Conservation (phyloP, 2,888 invertebrate species). For the Eupsilia transversa region DNA sequence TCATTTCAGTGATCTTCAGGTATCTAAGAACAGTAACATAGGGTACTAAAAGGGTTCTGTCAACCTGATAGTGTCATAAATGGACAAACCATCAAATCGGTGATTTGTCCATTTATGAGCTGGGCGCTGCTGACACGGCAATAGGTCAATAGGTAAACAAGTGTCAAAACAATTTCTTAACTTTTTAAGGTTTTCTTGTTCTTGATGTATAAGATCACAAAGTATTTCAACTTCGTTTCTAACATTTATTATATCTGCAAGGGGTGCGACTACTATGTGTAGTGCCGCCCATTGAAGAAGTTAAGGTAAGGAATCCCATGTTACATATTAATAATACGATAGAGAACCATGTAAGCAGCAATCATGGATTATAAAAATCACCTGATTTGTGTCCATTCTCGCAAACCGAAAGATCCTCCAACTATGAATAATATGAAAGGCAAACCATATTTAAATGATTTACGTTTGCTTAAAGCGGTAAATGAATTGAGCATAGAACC, state of each 20-base stretch:
- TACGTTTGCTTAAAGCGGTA: conserved; percentile 72
- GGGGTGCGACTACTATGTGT: background rate
- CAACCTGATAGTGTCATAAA: too few species aligned
- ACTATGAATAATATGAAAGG: conserved; percentile 94
- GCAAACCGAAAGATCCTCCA: conserved; percentile 94
- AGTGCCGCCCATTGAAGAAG: background rate
- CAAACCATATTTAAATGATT: conserved; percentile 91
- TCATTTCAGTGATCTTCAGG: background rate
- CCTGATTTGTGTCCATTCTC: conserved; percentile 94
- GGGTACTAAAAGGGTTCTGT: background rate
- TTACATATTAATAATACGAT: background rate
- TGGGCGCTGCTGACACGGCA: too few species aligned
- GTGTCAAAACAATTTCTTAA: background rate
- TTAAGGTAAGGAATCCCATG: background rate
- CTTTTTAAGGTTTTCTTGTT: background rate
- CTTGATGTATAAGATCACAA: background rate
- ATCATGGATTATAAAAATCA: conserved; percentile 69
- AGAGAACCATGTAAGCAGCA: background rate
- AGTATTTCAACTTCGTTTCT: background rate
- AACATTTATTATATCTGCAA: background rate
- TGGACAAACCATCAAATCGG: too few species aligned
- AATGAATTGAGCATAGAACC: conserved; percentile 73
- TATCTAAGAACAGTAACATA: background rate
- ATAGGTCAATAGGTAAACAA: background rate
- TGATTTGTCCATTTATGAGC: too few species aligned